A percentile compares a stretch with the other conserved stretches of the same genome.
Conservation (phyloP, 2,797 vertebrate species). For the Fringilla coelebs region DNA sequence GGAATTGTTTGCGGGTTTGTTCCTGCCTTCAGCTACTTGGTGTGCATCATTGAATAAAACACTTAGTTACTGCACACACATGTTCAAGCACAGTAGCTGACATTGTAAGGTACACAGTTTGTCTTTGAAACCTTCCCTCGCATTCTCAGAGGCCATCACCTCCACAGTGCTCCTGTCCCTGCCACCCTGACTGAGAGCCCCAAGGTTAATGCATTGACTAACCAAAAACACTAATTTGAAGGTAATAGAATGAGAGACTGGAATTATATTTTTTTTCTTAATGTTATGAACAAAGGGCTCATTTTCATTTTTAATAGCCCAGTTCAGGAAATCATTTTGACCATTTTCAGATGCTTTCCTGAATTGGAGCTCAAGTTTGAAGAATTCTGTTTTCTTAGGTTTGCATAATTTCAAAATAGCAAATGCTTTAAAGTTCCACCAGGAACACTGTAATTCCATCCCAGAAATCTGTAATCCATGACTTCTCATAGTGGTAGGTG, state of each 20-base stretch:
- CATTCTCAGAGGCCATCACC: conserved; percentile 50
- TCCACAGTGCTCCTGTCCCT: conserved; percentile 36
- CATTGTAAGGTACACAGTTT: conserved; percentile 66
- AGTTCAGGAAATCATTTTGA: conserved; percentile 13
- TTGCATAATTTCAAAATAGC: background rate
- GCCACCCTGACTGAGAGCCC: conserved; percentile 40
- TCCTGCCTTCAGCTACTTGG: conserved; percentile 64
- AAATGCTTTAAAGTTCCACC: background rate
- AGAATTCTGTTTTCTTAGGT: background rate
- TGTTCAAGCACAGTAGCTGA: conserved; percentile 64
- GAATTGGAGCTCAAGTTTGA: background rate
- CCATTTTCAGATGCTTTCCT: background rate
- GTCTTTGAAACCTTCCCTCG: conserved; percentile 49
- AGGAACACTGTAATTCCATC: background rate
- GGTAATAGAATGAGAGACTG: background rate
- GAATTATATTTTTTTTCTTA: background rate
- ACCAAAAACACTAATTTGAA: conserved; percentile 6
- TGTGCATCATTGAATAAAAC: conserved; percentile 66
- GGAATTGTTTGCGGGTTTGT: conserved; percentile 60
- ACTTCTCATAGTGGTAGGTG: background rate
- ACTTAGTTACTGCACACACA: conserved; percentile 62
- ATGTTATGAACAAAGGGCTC: background rate
- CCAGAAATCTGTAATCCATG: background rate
- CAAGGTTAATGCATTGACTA: conserved; percentile 68
- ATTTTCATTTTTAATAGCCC: background rate